Percentiles rank a stretch among this genome's conserved stretches.
These are phyloP conservation scores for Thereva unica DNA, from an alignment of 2,888 invertebrate genomes.

Conservation along the genomic window DNA sequence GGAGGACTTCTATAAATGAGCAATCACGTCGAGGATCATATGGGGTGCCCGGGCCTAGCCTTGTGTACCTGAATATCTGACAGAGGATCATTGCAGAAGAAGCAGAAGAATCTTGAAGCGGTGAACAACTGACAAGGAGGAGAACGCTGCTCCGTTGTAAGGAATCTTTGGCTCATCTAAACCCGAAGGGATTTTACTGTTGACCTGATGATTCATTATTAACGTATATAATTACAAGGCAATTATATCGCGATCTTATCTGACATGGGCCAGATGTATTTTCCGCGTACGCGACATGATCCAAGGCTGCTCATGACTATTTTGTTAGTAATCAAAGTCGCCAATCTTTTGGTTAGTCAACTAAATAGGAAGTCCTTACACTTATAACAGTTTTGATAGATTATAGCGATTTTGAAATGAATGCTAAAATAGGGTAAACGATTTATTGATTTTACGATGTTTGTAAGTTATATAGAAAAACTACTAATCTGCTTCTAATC, in stretches of 20 bases:
- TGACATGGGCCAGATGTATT: constrained; percentile 29
- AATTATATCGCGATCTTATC: constrained; percentile 33
- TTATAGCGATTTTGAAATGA: too few species aligned
- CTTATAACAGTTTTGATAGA: too few species aligned
- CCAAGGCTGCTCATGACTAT: neutral
- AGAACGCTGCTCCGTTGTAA: neutral
- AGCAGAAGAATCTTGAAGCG: constrained; percentile 2
- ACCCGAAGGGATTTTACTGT: constrained; percentile 8
- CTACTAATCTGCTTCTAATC: too few species aligned
- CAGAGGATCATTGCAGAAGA: constrained; percentile 12
- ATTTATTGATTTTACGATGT: too few species aligned
- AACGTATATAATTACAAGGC: constrained; percentile 30
- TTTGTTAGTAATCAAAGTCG: constrained; percentile 5
- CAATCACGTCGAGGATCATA: constrained; percentile 33
- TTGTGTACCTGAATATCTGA: constrained; percentile 27
- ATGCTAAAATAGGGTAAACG: too few species aligned
- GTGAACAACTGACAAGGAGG: constrained; percentile 10
- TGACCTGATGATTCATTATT: constrained; percentile 35
- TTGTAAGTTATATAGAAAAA: too few species aligned
- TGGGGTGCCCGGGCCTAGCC: constrained; percentile 24
- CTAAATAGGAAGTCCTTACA: neutral
- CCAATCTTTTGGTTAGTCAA: constrained; percentile 21
- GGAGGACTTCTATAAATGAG: constrained; percentile 25
- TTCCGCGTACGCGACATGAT: constrained; percentile 10
- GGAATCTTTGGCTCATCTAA: constrained; percentile 11